Conservation (phyloP, 2,113 vertebrate genomes). For the Pseudolaguvia tuberculata region DNA sequence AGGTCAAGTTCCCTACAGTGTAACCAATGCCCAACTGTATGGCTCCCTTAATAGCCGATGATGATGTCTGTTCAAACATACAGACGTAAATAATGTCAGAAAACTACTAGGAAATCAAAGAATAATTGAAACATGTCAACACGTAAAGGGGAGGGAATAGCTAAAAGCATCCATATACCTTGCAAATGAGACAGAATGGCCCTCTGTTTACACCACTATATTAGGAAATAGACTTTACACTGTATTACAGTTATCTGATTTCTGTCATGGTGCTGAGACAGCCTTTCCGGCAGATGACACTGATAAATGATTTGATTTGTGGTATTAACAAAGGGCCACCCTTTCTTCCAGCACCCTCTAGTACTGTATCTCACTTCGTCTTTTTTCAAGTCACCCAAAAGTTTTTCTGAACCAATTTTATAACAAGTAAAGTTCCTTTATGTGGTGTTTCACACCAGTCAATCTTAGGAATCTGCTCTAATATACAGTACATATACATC, state of each 20-base stretch:
- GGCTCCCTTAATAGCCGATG: constrained; percentile 91
- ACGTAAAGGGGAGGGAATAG: background rate
- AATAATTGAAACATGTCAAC: constrained; percentile 6
- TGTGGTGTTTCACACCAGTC: background rate
- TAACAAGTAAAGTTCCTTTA: background rate
- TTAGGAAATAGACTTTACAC: constrained; percentile 20
- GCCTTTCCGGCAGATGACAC: background rate
- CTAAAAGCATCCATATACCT: background rate
- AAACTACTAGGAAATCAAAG: background rate
- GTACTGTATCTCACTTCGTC: background rate
- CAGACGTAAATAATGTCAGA: constrained; percentile 9
- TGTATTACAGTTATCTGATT: constrained; percentile 10
- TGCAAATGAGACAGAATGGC: constrained; percentile 6
- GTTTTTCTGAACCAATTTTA: background rate
- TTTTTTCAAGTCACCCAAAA: constrained; percentile 10
- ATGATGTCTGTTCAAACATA: constrained; percentile 77
- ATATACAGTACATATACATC: background rate
- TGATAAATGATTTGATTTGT: background rate
- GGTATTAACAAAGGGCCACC: background rate
- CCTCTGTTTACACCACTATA: constrained; percentile 24
- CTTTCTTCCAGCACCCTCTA: constrained; percentile 1
- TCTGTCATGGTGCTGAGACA: background rate
- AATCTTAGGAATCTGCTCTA: background rate
- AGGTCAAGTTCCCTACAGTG: constrained; percentile 93
- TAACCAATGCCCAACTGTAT: constrained; percentile 97